Evolutionary conservation across 2,797 vertebrate species (phyloP).

Genomic region (Glyptemys insculpta): DNA sequence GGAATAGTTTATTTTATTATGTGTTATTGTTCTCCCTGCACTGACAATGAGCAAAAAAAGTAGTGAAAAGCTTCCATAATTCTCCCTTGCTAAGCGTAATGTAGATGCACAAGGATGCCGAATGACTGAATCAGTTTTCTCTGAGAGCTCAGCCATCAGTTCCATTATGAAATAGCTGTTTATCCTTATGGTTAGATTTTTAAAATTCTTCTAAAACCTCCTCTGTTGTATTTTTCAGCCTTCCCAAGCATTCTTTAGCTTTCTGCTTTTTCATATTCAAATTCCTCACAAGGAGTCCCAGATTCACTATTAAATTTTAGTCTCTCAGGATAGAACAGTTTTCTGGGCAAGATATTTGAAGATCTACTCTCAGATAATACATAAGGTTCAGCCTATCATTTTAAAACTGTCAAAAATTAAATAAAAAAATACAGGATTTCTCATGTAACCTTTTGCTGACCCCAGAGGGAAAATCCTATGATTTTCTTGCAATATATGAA

Average conservation of each 20-base stretch:
- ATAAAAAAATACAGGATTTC: neutral
- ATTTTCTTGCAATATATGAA: neutral
- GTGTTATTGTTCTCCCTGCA: neutral
- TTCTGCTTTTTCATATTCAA: neutral
- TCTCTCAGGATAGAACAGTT: neutral
- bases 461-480: neutral
- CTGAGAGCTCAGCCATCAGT: neutral
- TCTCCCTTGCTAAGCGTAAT: neutral
- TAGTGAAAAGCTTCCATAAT: rapidly evolving
- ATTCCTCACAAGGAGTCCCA: neutral
- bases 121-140: neutral
- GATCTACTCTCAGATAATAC: neutral
- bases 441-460: neutral
- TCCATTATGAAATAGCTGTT: neutral
- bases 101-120: neutral
- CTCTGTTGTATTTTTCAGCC: neutral
- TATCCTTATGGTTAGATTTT: neutral
- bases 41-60: neutral
- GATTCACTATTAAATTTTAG: neutral
- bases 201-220: neutral
- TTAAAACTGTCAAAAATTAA: neutral
- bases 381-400: neutral
- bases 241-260: neutral
- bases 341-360: neutral
- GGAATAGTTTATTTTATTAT: neutral